Evolutionary conservation across 2,797 vertebrate species (phyloP).

Genomic region (Octomys mimax): DNA sequence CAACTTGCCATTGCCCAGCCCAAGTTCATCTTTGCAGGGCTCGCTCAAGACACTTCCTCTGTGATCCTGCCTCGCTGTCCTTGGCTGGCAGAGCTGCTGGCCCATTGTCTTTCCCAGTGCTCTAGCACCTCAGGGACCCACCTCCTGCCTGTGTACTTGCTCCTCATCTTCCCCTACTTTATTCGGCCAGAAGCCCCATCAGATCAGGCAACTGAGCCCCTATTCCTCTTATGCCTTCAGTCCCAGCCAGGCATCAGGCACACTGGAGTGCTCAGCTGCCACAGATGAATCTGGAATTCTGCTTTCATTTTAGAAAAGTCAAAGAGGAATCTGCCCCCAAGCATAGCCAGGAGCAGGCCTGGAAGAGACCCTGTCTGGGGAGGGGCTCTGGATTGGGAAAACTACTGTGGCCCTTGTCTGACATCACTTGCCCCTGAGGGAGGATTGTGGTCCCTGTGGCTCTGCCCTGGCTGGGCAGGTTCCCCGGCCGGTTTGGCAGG

Average conservation of each 20-base stretch:
- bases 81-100: neutral
- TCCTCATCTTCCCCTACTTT: neutral
- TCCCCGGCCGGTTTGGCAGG: slow-evolving; percentile 63
- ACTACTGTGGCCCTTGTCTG: neutral
- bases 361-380: neutral
- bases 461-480: slow-evolving; percentile 53
- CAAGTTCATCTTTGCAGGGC: neutral
- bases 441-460: slow-evolving; percentile 6
- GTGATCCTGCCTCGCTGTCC: neutral
- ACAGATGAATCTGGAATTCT: neutral
- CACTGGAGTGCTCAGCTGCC: neutral
- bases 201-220: neutral
- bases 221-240: no score
- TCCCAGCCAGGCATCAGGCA: neutral
- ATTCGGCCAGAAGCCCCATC: neutral
- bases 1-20: neutral
- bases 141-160: neutral
- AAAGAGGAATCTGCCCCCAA: neutral
- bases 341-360: neutral
- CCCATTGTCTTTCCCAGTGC: neutral
- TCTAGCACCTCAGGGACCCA: neutral
- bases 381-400: neutral
- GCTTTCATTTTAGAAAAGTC: neutral
- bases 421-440: neutral
- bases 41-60: neutral